Evolutionary conservation across 2,888 invertebrate species (phyloP).

Genomic region (Drosophila subsilvestris): DNA sequence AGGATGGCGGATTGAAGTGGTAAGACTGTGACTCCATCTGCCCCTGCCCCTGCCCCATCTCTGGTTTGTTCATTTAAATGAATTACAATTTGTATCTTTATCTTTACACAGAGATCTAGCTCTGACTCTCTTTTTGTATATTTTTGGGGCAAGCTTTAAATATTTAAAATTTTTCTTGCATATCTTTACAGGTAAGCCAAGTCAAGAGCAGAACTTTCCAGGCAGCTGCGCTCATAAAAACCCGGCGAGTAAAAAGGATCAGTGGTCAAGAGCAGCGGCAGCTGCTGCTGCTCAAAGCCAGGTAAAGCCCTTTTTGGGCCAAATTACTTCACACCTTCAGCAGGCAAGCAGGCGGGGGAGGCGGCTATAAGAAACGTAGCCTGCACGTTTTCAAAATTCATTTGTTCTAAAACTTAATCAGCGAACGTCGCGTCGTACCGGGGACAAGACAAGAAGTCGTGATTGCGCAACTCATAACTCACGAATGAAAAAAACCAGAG

Average conservation of each 20-base stretch:
- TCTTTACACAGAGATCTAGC: constrained; percentile 68
- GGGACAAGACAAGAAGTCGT: constrained; percentile 82
- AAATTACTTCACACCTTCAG: constrained; percentile 70
- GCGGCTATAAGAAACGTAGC: too few relatives aligned
- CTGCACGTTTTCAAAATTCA: constrained; percentile 74
- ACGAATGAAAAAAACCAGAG: constrained; percentile 43
- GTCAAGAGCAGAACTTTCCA: constrained; percentile 57
- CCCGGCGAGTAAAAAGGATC: not conserved
- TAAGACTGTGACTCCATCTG: not conserved
- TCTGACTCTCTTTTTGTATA: not conserved
- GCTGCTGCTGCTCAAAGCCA: constrained; percentile 44
- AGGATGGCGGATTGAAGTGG: constrained; percentile 14
- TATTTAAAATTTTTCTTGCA: not conserved
- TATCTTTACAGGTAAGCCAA: constrained; percentile 48
- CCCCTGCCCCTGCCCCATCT: not conserved
- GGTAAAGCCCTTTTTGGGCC: constrained; percentile 52
- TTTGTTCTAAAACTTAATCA: constrained; percentile 81
- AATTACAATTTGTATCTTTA: constrained; percentile 76
- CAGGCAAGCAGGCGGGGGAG: not conserved
- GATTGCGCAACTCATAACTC: constrained; percentile 84
- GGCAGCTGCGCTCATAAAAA: constrained; percentile 56
- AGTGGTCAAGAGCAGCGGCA: constrained; percentile 6
- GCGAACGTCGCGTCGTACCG: constrained; percentile 4
- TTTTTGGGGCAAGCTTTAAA: constrained; percentile 27
- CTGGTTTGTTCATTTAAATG: constrained; percentile 78